Evolutionary conservation across 64 coral and sea anemone genomes (phyloP).

Genomic region (Astreopora myriophthalma): DNA sequence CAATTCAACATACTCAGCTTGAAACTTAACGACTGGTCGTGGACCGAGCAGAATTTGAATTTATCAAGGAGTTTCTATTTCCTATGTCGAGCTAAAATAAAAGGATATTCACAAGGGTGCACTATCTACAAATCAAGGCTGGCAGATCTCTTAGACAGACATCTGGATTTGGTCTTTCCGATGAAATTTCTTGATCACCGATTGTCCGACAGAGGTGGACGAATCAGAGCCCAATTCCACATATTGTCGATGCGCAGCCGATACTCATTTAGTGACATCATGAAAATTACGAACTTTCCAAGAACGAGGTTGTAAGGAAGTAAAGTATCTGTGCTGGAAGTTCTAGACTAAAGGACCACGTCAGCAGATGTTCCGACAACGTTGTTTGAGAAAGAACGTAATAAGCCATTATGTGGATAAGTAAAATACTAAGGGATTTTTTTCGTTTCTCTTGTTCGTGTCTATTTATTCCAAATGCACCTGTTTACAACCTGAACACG

Average conservation of each 20-base stretch:
- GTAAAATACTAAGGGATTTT: not conserved
- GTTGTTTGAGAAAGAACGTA: not conserved
- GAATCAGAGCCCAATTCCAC: no score
- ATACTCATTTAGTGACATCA: no score
- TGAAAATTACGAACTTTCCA: no score
- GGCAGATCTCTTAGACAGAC: not conserved
- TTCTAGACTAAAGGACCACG: no score
- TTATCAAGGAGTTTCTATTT: not conserved
- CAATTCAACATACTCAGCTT: not conserved
- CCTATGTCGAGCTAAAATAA: not conserved
- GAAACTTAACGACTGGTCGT: not conserved
- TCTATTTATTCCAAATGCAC: not conserved
- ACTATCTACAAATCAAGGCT: not conserved
- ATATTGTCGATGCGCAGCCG: no score
- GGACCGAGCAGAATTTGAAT: not conserved
- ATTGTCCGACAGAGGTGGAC: no score
- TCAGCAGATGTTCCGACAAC: no score
- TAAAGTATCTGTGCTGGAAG: no score
- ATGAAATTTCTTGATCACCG: not conserved
- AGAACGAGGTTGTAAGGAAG: no score
- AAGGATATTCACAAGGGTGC: not conserved
- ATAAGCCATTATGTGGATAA: not conserved
- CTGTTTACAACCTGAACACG: slow-evolving; percentile 11
- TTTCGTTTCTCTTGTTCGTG: not conserved
- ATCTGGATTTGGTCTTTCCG: not conserved